Evolutionary conservation across 1,140 invertebrate genomes (phyloP), one percentile per base, ranked within the genome.

Genomic region (Apis laboriosa): DNA sequence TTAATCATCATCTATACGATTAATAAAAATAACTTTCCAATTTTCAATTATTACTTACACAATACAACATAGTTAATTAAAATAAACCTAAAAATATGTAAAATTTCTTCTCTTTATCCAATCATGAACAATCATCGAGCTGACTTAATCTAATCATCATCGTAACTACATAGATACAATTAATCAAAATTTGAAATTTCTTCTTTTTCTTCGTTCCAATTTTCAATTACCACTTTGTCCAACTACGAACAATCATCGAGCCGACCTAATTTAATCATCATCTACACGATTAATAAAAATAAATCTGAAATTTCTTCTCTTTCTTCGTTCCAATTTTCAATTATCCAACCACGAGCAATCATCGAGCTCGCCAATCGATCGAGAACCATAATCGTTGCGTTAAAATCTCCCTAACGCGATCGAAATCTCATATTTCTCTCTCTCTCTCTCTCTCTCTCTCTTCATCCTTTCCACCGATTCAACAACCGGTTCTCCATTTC

Each of bases 401-500:
- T 72, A 79, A 72, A 77, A 77, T 64, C 49, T 63, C 49, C 12
- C 58, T 63, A 43, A 60, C 73, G 13, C 60, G 56, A 61, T 61
- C 71, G 21, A 51, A 7, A 34, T 68, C 55, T n/a, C 71, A 21
- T 43, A 19, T 34, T 12, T 17, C 53, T 21, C 43, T 66, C 53
- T 70, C 53, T 34, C 5, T 49, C 11, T 77, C 13, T 21, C 24
- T 49, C 15, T 51, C 17, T 11, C 24, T 12, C 15, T 1, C 19
- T 9, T 17, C 9, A 12, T 13, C 58, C 51, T 13, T 58, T 51
- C n/a, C 24, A 1, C 19, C 58, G 15, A n/a, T 55, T 19, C 64
- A 78, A 72, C 76, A 34, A 58, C 55, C 66, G 66, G 53, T 78
- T 78, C 75, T 83, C 76, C 75, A 64, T 83, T 78, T 83, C 76